Percentiles rank a stretch among this genome's conserved stretches.
These are phyloP conservation scores for Tuberolachnus salignus DNA, from an alignment of 2,888 invertebrate genomes.

Conservation along the genomic window DNA sequence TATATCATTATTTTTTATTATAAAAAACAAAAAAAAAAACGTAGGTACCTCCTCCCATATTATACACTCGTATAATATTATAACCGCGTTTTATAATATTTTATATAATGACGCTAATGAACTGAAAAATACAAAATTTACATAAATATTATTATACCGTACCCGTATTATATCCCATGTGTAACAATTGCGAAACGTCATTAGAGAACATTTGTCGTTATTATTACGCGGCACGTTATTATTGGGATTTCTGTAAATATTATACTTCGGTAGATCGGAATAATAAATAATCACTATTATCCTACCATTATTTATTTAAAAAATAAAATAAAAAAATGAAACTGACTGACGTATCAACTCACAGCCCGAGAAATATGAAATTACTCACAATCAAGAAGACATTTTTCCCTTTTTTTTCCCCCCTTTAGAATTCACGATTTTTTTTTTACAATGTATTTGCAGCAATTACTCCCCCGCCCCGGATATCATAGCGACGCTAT, in stretches of 20 bases:
- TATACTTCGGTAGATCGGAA: not conserved
- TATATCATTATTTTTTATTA: conserved; percentile 15
- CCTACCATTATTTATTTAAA: too few relatives aligned
- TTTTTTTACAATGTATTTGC: too few relatives aligned
- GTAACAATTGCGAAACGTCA: conserved; percentile 45
- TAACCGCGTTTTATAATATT: conserved; percentile 27
- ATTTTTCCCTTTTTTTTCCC: too few relatives aligned
- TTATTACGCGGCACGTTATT: not conserved
- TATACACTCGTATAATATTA: not conserved
- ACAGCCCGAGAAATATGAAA: too few relatives aligned
- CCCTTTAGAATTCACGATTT: too few relatives aligned
- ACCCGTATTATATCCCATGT: not conserved
- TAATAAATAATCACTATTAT: too few relatives aligned
- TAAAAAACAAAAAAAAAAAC: conserved; percentile 23
- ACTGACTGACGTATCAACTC: too few relatives aligned
- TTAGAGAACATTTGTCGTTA: conserved; percentile 47
- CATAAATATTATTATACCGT: not conserved
- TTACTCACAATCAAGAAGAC: too few relatives aligned
- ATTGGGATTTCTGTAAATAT: conserved; percentile 15
- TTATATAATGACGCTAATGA: conserved; percentile 47
- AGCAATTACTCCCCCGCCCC: too few relatives aligned
- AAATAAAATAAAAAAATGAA: too few relatives aligned
- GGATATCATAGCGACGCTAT: too few relatives aligned
- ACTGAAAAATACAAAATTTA: conserved; percentile 43
- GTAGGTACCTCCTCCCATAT: too few relatives aligned